phyloP scores from a whole-genome alignment of 2,797 vertebrate species.

The Sorex maritimensis region DNA sequence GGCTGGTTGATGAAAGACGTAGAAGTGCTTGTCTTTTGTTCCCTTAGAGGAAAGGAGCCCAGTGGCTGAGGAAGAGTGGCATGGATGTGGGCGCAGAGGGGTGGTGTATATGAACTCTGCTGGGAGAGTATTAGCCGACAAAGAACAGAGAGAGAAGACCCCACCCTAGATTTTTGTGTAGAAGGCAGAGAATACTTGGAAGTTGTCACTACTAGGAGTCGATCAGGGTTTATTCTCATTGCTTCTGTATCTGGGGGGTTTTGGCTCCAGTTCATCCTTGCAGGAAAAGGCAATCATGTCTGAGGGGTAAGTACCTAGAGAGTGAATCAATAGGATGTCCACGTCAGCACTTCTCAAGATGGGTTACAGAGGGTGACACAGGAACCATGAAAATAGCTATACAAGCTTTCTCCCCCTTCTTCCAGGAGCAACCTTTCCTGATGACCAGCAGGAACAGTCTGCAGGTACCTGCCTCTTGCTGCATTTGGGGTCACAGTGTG shows the following conservation, averaged over 20 bases:
- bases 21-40: too few relatives aligned
- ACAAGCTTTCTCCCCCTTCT: background rate
- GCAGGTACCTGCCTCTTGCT: slow-evolving; percentile 61
- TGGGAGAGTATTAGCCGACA: too few relatives aligned
- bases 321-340: too few relatives aligned
- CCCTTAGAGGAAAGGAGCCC: background rate
- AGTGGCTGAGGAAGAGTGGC: background rate
- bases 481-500: background rate
- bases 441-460: slow-evolving; percentile 90
- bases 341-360: too few relatives aligned
- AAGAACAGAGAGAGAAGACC: too few relatives aligned
- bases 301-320: background rate
- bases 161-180: too few relatives aligned
- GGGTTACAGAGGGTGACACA: background rate
- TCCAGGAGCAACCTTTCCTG: slow-evolving; percentile 88
- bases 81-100: too few relatives aligned
- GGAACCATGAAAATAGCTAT: background rate
- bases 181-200: background rate
- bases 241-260: too few relatives aligned
- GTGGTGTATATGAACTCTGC: too few relatives aligned
- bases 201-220: background rate
- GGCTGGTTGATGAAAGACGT: background rate
- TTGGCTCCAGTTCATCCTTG: too few relatives aligned
- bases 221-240: rapidly evolving
- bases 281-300: background rate